Percentiles rank a stretch among this genome's conserved stretches.
These are phyloP conservation scores for Hypsibius dujardini DNA, from an alignment of 1,140 invertebrate genomes.

Conservation along the genomic window DNA sequence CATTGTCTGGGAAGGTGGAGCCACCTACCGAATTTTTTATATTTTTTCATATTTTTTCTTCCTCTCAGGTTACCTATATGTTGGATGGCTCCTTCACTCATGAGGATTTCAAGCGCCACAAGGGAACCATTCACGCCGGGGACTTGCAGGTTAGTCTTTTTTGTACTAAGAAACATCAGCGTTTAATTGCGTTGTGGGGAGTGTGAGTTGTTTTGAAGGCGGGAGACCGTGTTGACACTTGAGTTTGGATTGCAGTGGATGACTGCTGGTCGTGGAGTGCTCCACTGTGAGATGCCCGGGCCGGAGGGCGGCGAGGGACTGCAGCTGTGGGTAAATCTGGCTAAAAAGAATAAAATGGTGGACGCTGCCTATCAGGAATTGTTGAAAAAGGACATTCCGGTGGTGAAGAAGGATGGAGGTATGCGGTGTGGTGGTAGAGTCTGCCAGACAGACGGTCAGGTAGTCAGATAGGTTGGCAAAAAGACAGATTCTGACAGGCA, in stretches of 20 bases:
- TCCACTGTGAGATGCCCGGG: slow-evolving; percentile 36
- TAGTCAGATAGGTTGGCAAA: too few relatives aligned
- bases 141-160: background rate
- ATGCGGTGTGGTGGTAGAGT: background rate
- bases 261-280: slow-evolving; percentile 42
- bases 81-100: background rate
- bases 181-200: background rate
- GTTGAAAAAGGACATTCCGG: slow-evolving; percentile 29
- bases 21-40: too few relatives aligned
- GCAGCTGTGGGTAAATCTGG: slow-evolving; percentile 36
- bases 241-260: slow-evolving; percentile 27
- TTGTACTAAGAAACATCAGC: background rate
- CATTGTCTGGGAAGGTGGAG: too few relatives aligned
- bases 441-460: too few relatives aligned
- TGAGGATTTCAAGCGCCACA: background rate
- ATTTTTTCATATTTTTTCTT: background rate
- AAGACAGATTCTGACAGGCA: too few relatives aligned
- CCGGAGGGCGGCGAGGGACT: slow-evolving; percentile 29
- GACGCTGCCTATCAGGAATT: slow-evolving; percentile 34
- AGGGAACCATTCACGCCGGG: background rate
- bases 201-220: background rate
- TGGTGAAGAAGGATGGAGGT: slow-evolving; percentile 26
- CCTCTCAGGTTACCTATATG: slow-evolving; percentile 6
- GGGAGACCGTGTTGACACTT: slow-evolving; percentile 7
- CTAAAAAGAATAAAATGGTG: slow-evolving; percentile 32